Base-by-base conservation (phyloP, 1,140 invertebrate genomes). In the Lepidurus arcticus region DNA sequence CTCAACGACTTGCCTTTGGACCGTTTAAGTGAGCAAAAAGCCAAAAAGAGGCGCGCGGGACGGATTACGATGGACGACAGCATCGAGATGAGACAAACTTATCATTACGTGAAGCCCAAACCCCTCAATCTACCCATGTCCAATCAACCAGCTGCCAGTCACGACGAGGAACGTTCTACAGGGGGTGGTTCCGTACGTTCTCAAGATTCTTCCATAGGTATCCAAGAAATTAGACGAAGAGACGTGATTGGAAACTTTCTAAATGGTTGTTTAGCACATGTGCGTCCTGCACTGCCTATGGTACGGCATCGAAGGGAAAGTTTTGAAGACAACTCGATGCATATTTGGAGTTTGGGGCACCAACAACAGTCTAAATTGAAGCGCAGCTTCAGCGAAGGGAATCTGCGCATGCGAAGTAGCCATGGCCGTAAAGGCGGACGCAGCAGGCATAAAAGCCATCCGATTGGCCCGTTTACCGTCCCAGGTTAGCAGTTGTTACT, bases 1-100 rank as follows among this genome's bases (percentile, higher is more conserved):
- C 85, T 98, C 73, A 92, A 92, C 76, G 94, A 98, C 86, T 85
- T 97, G 53, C 95, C 95, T 1, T 84, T 97, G 75, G 94, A 96
- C 82, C 86, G 94, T 79, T 84, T 95, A 34, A 92, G 90, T 73
- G 94, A 96, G 82, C 93, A 93, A 82, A 94, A 94, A 82, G 88
- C 89, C 45, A 94, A 93, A 83, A 89, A 89, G 81, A 86, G 89
- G 44, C 86, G 87, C 47, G 86, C 85, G 74, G 79, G 77, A 5
- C 74, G 73, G 24, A 75, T 78, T 65, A 65, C 16, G 16, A 11
- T 65, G 53, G 53, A 65, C 21, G 53, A 65, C 8, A 21, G 53
- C 53, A 65, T 65, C 16, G 53, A 65, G 21, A 65, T 65, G 53
- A 65, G 53, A 16, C 53, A 65, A 21, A 65, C 16, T 16, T 65